These are phyloP conservation scores for Collichthys lucidus DNA, from an alignment of 2,113 vertebrate genomes.

Conservation along the genomic window DNA sequence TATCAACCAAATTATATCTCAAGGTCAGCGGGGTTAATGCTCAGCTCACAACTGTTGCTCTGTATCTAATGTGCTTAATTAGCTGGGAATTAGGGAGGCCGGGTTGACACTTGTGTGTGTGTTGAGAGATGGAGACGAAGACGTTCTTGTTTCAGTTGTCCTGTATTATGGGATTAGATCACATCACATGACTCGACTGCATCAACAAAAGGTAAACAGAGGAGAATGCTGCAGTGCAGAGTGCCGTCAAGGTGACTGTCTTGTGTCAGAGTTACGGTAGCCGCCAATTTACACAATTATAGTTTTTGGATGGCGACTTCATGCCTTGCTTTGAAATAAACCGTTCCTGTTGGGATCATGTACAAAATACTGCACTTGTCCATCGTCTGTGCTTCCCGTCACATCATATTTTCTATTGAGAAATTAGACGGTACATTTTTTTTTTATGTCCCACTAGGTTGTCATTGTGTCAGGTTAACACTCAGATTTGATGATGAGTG, in stretches of 20 bases:
- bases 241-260: constrained; percentile 52
- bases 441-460: neutral
- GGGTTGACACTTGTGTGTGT: constrained; percentile 16
- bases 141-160: constrained; percentile 40
- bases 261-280: constrained; percentile 5
- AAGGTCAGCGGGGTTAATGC: constrained; percentile 63
- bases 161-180: constrained; percentile 35
- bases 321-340: neutral
- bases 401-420: constrained; percentile 11
- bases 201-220: constrained; percentile 39
- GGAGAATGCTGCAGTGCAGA: constrained; percentile 59
- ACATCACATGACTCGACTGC: constrained; percentile 18
- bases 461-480: constrained; percentile 1
- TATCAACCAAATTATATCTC: constrained; percentile 38
- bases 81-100: constrained; percentile 47
- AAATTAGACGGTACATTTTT: constrained; percentile 8
- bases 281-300: neutral
- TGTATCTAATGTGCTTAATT: constrained; percentile 59
- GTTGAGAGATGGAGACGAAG: constrained; percentile 34
- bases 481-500: constrained; percentile 17
- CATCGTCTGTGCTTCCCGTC: neutral
- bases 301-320: neutral
- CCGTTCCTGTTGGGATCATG: constrained; percentile 8
- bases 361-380: constrained; percentile 10
- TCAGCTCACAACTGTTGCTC: constrained; percentile 54